Conservation (phyloP, 2,113 vertebrate genomes). For the Petrocephalus zakoni region DNA sequence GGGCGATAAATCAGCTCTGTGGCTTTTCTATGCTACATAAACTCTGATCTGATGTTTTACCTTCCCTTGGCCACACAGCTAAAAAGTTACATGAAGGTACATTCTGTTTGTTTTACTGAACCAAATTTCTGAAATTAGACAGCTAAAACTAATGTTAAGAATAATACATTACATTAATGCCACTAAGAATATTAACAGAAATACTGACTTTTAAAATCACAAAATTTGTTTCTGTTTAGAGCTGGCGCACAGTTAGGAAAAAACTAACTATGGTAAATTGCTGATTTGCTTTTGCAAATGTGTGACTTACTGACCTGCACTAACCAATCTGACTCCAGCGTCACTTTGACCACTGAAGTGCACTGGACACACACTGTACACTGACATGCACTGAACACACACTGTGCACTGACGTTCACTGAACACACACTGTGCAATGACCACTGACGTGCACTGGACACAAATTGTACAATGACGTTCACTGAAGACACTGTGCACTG, state of each 20-base stretch:
- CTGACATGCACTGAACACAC: background rate
- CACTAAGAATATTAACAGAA: background rate
- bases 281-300: background rate
- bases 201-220: slow-evolving; percentile 1
- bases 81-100: background rate
- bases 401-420: background rate
- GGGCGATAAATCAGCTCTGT: background rate
- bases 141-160: background rate
- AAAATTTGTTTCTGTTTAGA: background rate
- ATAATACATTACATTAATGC: background rate
- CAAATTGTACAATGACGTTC: background rate
- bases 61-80: background rate
- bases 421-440: background rate
- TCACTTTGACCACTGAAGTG: background rate
- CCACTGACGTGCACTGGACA: background rate
- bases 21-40: background rate
- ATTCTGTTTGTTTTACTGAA: background rate
- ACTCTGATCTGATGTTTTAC: background rate
- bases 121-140: background rate
- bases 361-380: background rate
- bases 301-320: background rate
- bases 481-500: background rate
- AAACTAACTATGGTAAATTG: background rate
- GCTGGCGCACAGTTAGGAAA: background rate
- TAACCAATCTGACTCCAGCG: background rate